Conservation (phyloP, 2,888 invertebrate genomes). For the Troilus luridus region DNA sequence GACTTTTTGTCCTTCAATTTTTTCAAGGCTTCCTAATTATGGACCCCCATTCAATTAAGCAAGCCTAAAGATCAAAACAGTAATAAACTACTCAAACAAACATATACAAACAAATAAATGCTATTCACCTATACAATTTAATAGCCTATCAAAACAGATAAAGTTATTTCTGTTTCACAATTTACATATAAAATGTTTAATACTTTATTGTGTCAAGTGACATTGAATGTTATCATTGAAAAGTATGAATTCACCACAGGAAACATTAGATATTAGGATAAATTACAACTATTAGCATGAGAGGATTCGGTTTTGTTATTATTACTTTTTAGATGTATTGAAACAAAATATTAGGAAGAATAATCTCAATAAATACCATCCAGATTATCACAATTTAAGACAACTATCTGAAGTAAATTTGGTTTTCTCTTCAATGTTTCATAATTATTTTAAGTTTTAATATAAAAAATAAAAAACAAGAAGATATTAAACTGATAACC, state of each 20-base stretch:
- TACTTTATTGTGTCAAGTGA: background rate
- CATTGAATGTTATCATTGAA: background rate
- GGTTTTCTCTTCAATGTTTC: background rate
- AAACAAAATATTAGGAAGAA: background rate
- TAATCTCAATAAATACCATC: too few relatives aligned
- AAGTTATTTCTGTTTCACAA: background rate
- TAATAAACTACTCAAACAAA: background rate
- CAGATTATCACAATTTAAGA: too few relatives aligned
- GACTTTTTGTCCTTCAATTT: background rate
- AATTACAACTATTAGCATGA: background rate
- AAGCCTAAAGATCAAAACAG: background rate
- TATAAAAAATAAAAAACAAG: background rate
- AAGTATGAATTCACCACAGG: background rate
- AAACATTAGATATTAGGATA: background rate
- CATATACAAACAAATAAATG: background rate
- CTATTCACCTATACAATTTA: background rate
- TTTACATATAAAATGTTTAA: background rate
- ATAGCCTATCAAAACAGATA: background rate
- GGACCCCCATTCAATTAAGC: constrained; percentile 31
- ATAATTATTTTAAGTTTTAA: background rate
- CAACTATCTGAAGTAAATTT: background rate
- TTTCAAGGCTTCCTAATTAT: constrained; percentile 28
- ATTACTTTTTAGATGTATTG: background rate
- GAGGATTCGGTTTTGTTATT: background rate
- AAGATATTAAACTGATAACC: background rate